phyloP scores from a whole-genome alignment of 1,140 invertebrate species.

The Hylyphantes graminicola region DNA sequence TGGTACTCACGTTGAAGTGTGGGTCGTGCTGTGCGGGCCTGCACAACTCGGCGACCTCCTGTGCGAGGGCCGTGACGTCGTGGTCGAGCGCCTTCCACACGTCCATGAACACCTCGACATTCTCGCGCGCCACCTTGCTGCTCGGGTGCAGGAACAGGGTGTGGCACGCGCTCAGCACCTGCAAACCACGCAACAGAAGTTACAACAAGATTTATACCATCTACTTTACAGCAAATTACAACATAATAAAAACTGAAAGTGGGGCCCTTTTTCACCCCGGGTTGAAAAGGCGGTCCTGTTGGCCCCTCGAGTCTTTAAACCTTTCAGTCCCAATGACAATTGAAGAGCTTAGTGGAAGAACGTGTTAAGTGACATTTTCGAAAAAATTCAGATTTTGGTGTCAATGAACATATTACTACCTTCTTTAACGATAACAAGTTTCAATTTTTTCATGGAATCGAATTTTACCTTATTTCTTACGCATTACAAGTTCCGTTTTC shows the following conservation, averaged over 20 bases:
- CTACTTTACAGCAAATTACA: too few species aligned
- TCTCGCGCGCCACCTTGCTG: constrained; percentile 96
- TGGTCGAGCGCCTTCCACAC: constrained; percentile 95
- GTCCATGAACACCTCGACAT: constrained; percentile 97
- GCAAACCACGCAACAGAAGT: constrained; percentile 64
- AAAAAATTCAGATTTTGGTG: too few species aligned
- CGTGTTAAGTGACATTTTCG: too few species aligned
- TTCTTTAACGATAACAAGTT: too few species aligned
- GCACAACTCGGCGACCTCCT: constrained; percentile 89
- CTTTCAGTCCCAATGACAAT: too few species aligned
- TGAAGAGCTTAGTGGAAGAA: too few species aligned
- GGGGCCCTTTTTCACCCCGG: neutral
- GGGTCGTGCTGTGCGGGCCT: constrained; percentile 69
- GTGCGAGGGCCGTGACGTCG: constrained; percentile 84
- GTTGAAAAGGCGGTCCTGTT: neutral
- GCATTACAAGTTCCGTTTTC: too few species aligned
- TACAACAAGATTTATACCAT: too few species aligned
- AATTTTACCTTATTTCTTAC: too few species aligned
- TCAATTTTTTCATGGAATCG: too few species aligned
- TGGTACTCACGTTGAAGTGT: constrained; percentile 23
- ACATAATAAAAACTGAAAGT: neutral
- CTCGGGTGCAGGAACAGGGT: constrained; percentile 90
- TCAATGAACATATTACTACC: too few species aligned
- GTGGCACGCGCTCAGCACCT: constrained; percentile 93
- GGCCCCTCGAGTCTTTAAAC: neutral